phyloP scores from a whole-genome alignment of 2,888 invertebrate genomes.

The Platycheirus rosarum region DNA sequence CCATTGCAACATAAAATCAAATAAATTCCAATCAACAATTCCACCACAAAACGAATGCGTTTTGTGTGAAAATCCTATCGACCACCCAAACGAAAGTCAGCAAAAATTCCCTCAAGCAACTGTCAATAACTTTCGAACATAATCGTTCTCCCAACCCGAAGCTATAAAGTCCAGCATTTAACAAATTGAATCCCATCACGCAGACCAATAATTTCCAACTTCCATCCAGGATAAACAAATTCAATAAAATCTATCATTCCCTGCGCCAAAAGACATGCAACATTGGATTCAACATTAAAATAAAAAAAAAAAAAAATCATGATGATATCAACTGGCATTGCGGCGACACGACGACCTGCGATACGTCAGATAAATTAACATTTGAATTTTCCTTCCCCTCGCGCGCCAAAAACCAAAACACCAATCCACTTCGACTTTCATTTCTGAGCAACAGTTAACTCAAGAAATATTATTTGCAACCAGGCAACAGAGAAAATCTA shows the following conservation, averaged over 20 bases:
- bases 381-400: conserved; percentile 43
- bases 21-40: conserved; percentile 12
- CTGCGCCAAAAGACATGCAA: background rate
- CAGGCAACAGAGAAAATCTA: conserved; percentile 49
- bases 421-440: conserved; percentile 60
- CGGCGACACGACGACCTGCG: conserved; percentile 40
- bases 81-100: background rate
- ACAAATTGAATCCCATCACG: conserved; percentile 61
- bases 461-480: conserved; percentile 13
- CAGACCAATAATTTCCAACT: conserved; percentile 42
- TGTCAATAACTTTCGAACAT: conserved; percentile 36
- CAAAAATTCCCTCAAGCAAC: conserved; percentile 29
- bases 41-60: conserved; percentile 5
- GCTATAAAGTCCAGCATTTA: conserved; percentile 24
- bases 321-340: conserved; percentile 36
- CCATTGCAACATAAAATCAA: background rate
- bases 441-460: conserved; percentile 49
- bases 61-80: background rate
- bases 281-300: background rate
- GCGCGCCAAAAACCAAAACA: background rate
- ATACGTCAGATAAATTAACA: conserved; percentile 64
- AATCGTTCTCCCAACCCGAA: conserved; percentile 9
- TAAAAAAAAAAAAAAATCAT: conserved; percentile 15
- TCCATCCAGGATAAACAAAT: conserved; percentile 37
- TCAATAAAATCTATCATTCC: conserved; percentile 44